Base-by-base conservation (phyloP, 2,113 vertebrate species). In the Poicephalus gulielmi region DNA sequence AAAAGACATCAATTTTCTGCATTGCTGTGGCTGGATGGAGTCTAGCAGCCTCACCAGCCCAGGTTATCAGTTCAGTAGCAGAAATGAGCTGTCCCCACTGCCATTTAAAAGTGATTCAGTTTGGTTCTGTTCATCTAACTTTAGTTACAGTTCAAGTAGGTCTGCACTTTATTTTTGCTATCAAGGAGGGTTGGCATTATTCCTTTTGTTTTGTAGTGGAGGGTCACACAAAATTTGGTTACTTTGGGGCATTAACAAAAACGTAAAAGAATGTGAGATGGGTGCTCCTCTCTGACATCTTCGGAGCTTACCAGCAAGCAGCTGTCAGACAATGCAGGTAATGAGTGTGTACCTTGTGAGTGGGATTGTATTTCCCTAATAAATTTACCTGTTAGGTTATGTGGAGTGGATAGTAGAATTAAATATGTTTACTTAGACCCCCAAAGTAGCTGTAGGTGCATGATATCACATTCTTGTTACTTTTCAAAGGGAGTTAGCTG, bases 31-130 rank as follows among this genome's bases (percentile, higher is more conserved):
- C 59, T 73, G 47, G 50, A 7, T 66, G 20, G 30, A n/a, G 5
- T 43, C 68, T 22, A 27, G 8, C 75, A 82, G 49, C 19, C 18
- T 88, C 9, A 44, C 50, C 13, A 30, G 7, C 23, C 11, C 30
- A 9, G 15, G 14, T 39, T 91, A 30, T 39, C 0, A 0, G 7
- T 73, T 85, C 14, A 22, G 4, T 35, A 68, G n/a, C 19, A 64
- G 78, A 90, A 73, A 77, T 28, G 28, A 59, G 15, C 43, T 57
- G 37, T 83, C 17, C 13, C 11, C 10, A 2, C 37, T 31, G 6
- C 52, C 14, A 11, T 73, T 83, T 77, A 55, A 43, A 89, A 66
- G n/a, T 31, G 11, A 46, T 69, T 73, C 33, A 6, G 31, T 92
- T 93, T 86, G 64, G 16, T 60, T 77, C 1, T 0, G 17, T 93